Conservation (phyloP, 2,797 vertebrate genomes). For the Agapornis canus region DNA sequence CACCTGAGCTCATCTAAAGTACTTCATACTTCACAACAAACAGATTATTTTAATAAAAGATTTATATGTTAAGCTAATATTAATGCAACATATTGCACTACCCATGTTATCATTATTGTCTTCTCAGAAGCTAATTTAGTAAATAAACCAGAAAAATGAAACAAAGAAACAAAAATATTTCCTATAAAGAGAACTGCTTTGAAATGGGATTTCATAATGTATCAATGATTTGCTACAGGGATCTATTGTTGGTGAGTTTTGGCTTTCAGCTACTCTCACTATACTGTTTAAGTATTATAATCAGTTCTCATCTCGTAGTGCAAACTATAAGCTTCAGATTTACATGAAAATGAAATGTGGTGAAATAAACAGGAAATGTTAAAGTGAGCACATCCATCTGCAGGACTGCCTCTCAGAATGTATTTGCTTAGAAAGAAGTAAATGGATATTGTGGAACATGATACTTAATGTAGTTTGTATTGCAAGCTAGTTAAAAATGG, state of each 20-base stretch:
- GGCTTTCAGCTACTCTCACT: background rate
- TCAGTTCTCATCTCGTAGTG: background rate
- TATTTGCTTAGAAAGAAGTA: background rate
- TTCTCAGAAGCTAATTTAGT: background rate
- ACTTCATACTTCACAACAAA: background rate
- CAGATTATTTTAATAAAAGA: background rate
- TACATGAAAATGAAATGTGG: background rate
- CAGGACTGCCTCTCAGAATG: background rate
- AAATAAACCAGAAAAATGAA: background rate
- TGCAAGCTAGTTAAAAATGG: background rate
- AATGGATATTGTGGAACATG: background rate
- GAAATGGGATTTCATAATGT: background rate
- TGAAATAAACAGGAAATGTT: constrained; percentile 27
- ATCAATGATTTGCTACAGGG: background rate
- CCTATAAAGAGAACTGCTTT: background rate
- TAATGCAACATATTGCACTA: background rate
- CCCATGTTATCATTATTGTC: background rate
- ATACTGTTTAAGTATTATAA: background rate
- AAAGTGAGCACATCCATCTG: background rate
- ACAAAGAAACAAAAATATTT: background rate
- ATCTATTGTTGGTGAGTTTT: background rate
- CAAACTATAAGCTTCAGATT: background rate
- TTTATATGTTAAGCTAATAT: background rate
- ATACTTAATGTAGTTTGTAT: background rate
- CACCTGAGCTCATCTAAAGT: background rate